Evolutionary conservation across 1,140 invertebrate species (phyloP).

Genomic region (Hylaeus volcanicus): DNA sequence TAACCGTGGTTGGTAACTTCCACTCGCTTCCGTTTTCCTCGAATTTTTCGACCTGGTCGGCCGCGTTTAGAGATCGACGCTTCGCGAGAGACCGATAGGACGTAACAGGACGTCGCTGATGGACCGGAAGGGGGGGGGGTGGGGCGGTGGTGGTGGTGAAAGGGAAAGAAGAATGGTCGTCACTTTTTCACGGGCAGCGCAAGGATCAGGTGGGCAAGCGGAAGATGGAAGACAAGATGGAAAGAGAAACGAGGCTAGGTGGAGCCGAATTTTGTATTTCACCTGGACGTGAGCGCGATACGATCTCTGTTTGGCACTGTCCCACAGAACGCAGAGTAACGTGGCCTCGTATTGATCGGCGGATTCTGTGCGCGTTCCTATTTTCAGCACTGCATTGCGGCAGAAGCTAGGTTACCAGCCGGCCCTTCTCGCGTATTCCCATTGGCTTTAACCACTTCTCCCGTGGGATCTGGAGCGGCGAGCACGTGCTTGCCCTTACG

Average conservation of each 20-base stretch:
- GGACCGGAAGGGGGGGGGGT: not conserved
- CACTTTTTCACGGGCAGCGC: not conserved
- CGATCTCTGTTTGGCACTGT: conserved; percentile 35
- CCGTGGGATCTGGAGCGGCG: not conserved
- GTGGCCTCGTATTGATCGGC: conserved; percentile 67
- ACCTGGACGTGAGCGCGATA: conserved; percentile 3
- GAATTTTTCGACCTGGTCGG: not conserved
- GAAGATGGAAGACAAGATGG: not conserved
- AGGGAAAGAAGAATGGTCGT: not conserved
- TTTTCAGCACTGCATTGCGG: conserved; percentile 72
- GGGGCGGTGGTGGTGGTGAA: not conserved
- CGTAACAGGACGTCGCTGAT: not conserved
- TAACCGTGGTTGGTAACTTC: too few species aligned
- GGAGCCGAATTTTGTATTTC: not conserved
- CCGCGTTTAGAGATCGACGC: not conserved
- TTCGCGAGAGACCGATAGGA: not conserved
- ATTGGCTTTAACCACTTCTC: not conserved
- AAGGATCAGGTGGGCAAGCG: not conserved
- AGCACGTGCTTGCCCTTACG: not conserved
- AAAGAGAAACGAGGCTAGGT: not conserved
- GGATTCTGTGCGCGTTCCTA: conserved; percentile 55
- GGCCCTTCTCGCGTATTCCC: conserved; percentile 27
- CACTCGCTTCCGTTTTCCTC: not conserved
- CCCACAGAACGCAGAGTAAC: conserved; percentile 21
- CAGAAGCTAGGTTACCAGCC: conserved; percentile 61